Evolutionary conservation across 1,140 invertebrate genomes (phyloP).

Genomic region (Saccostrea cuccullata): DNA sequence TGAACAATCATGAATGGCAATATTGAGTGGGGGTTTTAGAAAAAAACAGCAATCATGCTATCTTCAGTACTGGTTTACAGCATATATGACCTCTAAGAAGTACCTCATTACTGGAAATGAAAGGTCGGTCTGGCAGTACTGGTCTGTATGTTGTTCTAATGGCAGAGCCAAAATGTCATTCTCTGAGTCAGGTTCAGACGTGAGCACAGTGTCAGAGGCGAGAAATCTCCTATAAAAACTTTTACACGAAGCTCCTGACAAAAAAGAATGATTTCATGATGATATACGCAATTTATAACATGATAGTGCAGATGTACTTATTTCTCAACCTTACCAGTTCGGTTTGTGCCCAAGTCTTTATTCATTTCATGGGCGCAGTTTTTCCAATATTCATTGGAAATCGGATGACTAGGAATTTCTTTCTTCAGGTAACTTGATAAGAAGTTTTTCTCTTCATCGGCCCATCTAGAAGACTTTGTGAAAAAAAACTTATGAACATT

Average conservation of each 20-base stretch:
- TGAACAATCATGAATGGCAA: too few species aligned
- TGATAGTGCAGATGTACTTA: neutral
- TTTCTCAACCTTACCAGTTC: slow-evolving; percentile 9
- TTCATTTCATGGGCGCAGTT: slow-evolving; percentile 25
- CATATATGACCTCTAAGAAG: neutral
- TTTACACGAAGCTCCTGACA: slow-evolving; percentile 2
- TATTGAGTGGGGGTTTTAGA: too few species aligned
- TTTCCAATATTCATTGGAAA: slow-evolving; percentile 18
- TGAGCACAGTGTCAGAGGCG: neutral
- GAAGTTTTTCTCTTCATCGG: slow-evolving; percentile 2
- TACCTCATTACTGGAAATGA: slow-evolving; percentile 15
- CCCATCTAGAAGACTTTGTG: neutral
- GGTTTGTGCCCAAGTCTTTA: slow-evolving; percentile 13
- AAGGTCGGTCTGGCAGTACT: neutral
- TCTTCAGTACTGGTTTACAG: too few species aligned
- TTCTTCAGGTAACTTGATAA: neutral
- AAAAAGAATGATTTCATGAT: neutral
- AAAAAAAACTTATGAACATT: neutral
- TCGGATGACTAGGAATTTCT: neutral
- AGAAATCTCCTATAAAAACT: slow-evolving; percentile 3
- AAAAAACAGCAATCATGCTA: too few species aligned
- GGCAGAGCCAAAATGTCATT: slow-evolving; percentile 18
- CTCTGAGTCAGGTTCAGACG: neutral
- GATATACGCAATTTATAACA: neutral
- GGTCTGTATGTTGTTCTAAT: neutral